A percentile compares a stretch with the other conserved stretches of the same genome.
Conservation (phyloP, 2,797 vertebrate genomes). For the Lagorchestes hirsutus region DNA sequence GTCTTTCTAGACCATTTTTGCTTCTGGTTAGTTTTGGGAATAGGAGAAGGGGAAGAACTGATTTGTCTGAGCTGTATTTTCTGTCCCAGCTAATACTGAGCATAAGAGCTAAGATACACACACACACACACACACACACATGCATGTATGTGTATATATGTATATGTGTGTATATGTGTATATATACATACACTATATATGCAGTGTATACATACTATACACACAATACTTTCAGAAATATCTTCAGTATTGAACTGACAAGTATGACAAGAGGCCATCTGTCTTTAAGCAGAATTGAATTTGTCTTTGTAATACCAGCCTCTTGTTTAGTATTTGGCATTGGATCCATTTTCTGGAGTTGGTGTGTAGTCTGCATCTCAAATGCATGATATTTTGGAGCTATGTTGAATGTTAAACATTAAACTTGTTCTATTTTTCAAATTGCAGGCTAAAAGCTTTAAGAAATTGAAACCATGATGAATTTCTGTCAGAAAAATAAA, state of each 20-base stretch:
- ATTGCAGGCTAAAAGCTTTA: slow-evolving; percentile 66
- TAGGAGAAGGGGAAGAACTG: background rate
- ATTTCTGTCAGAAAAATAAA: slow-evolving; percentile 70
- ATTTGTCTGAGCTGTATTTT: background rate
- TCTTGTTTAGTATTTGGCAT: background rate
- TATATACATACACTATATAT: background rate
- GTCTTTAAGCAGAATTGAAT: slow-evolving; percentile 28
- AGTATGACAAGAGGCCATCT: background rate
- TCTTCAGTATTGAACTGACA: background rate
- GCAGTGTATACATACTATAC: background rate
- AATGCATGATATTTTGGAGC: slow-evolving; percentile 5
- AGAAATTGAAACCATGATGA: slow-evolving; percentile 69
- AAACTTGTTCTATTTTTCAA: slow-evolving; percentile 39
- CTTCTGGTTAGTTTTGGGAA: background rate
- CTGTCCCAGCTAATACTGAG: background rate
- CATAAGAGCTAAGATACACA: background rate
- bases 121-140: too few species aligned
- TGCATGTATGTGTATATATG: too few species aligned
- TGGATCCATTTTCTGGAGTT: slow-evolving; percentile 19
- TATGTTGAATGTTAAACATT: slow-evolving; percentile 21
- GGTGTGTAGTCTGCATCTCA: slow-evolving; percentile 2
- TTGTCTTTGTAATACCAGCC: slow-evolving; percentile 25
- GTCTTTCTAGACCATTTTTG: background rate
- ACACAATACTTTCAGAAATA: background rate
- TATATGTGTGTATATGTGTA: too few species aligned